Evolutionary conservation across 2,888 invertebrate species (phyloP).

Genomic region (Eilema caniola): DNA sequence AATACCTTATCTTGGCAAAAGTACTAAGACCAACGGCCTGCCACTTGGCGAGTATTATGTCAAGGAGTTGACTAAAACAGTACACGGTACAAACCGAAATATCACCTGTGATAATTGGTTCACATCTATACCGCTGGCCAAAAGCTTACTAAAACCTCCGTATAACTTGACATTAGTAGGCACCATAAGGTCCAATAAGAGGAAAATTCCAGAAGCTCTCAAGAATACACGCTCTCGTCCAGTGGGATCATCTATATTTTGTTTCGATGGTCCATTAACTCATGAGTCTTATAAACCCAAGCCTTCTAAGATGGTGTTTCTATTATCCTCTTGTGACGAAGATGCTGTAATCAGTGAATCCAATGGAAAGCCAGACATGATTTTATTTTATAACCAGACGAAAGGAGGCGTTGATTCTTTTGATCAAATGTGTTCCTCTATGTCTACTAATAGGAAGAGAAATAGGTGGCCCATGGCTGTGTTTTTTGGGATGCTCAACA

Average conservation of each 20-base stretch:
- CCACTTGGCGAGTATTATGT: conserved; percentile 8
- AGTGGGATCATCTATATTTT: conserved; percentile 54
- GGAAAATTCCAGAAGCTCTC: conserved; percentile 54
- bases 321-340: conserved; percentile 29
- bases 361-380: conserved; percentile 39
- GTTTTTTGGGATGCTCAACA: neutral
- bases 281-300: conserved; percentile 55
- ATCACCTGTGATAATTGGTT: too few relatives aligned
- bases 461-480: conserved; percentile 6
- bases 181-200: conserved; percentile 22
- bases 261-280: conserved; percentile 49
- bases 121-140: conserved; percentile 1
- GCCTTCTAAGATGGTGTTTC: conserved; percentile 41
- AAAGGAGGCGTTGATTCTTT: conserved; percentile 32
- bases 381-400: conserved; percentile 46
- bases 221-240: conserved; percentile 38
- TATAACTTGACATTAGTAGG: conserved; percentile 23
- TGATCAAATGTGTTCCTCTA: neutral
- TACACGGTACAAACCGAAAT: too few relatives aligned
- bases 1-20: too few relatives aligned
- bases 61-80: too few relatives aligned
- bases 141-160: conserved; percentile 8
- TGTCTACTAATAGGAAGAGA: neutral
- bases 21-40: neutral
- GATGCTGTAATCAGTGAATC: conserved; percentile 3